Conservation (phyloP, 1,140 invertebrate genomes). For the Trissolcus basalis region DNA sequence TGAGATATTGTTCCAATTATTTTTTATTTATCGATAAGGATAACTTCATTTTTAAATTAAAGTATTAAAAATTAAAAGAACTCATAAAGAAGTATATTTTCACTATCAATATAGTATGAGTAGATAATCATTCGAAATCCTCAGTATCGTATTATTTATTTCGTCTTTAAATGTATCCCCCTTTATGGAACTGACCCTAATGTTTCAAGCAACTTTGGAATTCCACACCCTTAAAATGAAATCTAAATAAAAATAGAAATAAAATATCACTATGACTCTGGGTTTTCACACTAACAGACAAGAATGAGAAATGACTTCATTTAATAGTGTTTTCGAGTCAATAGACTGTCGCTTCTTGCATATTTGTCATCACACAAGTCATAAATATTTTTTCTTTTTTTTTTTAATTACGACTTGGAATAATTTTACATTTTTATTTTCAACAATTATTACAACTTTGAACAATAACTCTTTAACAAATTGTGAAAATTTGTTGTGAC, state of each 20-base stretch:
- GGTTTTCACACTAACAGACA: neutral
- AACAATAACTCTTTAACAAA: too few relatives aligned
- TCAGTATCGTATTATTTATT: conserved; percentile 33
- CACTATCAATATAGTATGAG: conserved; percentile 8
- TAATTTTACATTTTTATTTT: too few relatives aligned
- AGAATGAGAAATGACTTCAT: neutral
- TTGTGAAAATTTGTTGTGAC: too few relatives aligned
- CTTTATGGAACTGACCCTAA: conserved; percentile 30
- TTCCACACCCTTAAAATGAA: conserved; percentile 26
- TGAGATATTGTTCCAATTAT: neutral
- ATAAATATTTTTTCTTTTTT: too few relatives aligned
- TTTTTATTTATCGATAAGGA: too few relatives aligned
- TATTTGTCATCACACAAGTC: too few relatives aligned
- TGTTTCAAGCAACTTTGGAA: conserved; percentile 33
- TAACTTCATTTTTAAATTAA: too few relatives aligned
- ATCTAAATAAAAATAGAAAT: conserved; percentile 19
- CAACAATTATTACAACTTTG: too few relatives aligned
- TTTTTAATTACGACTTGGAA: too few relatives aligned
- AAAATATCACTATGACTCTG: conserved; percentile 7
- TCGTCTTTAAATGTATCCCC: conserved; percentile 29
- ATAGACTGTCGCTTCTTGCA: too few relatives aligned
- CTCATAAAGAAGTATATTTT: neutral
- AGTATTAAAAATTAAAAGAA: too few relatives aligned
- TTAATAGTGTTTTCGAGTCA: too few relatives aligned
- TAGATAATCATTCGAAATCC: conserved; percentile 12